These are phyloP conservation scores for Tenthredo scrophulariae DNA, from an alignment of 2,888 invertebrate genomes.

Conservation along the genomic window DNA sequence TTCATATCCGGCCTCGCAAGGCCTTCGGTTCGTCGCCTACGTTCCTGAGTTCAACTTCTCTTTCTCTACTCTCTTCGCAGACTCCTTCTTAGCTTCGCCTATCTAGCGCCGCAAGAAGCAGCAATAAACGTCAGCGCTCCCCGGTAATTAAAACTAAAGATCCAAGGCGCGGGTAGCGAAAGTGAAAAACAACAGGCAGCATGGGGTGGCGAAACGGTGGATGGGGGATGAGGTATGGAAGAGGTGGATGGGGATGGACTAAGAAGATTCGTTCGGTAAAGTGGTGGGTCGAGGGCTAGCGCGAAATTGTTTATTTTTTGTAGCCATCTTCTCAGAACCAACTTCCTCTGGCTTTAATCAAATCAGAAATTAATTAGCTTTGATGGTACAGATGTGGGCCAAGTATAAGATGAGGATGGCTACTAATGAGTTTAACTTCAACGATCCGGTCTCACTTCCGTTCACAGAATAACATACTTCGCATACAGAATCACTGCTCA, in stretches of 20 bases:
- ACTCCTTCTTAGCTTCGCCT: conserved; percentile 46
- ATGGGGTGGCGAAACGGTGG: conserved; percentile 42
- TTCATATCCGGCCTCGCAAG: conserved; percentile 67
- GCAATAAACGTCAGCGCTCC: conserved; percentile 76
- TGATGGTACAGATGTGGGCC: conserved; percentile 47
- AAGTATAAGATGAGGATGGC: conserved; percentile 14
- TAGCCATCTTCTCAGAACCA: conserved; percentile 36
- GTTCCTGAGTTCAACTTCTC: conserved; percentile 34
- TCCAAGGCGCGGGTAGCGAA: conserved; percentile 66
- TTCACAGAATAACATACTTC: conserved; percentile 5
- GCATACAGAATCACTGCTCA: background rate
- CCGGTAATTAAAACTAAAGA: conserved; percentile 77
- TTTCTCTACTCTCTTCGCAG: conserved; percentile 58
- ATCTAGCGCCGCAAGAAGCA: conserved; percentile 70
- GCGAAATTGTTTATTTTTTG: conserved; percentile 53
- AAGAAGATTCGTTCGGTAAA: conserved; percentile 44
- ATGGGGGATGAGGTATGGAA: conserved; percentile 18
- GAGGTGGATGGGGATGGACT: conserved; percentile 26
- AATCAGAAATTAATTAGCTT: conserved; percentile 53
- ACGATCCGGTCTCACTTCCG: conserved; percentile 16
- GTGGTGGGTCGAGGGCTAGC: conserved; percentile 48
- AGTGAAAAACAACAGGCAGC: conserved; percentile 72
- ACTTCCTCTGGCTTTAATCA: conserved; percentile 45
- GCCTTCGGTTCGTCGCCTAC: background rate
- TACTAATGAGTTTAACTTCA: conserved; percentile 32